These are phyloP conservation scores for Rhynchopsitta pachyrhyncha DNA, from an alignment of 2,113 vertebrate genomes.

Conservation along the genomic window DNA sequence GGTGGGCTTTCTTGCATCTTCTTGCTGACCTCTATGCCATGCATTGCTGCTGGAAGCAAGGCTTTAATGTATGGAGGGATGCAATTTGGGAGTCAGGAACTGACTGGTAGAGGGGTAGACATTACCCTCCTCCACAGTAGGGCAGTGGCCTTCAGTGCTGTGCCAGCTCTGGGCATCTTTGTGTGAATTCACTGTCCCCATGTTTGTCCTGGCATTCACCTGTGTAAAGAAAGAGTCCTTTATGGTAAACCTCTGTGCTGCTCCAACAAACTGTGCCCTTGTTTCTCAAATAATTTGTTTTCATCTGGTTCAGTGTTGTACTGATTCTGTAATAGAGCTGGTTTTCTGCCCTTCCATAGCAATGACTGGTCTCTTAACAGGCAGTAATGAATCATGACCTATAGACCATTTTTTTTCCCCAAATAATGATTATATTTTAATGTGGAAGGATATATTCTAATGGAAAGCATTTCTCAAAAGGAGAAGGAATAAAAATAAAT, in stretches of 20 bases:
- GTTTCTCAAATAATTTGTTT: neutral
- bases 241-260: neutral
- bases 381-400: neutral
- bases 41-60: neutral
- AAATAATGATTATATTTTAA: neutral
- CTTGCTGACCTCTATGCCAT: neutral
- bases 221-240: neutral
- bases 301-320: neutral
- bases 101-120: neutral
- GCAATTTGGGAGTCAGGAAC: neutral
- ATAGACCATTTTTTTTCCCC: fast-evolving
- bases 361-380: neutral
- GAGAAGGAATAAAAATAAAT: neutral
- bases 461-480: neutral
- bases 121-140: neutral
- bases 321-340: neutral
- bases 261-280: neutral
- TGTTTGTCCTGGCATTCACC: neutral
- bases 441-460: neutral
- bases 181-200: fast-evolving
- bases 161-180: neutral
- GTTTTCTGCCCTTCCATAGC: neutral
- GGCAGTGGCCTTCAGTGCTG: neutral
- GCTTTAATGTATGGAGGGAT: neutral
- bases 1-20: fast-evolving